phyloP scores from a whole-genome alignment of 2,888 invertebrate species.

The Lasioglossum malachurum region DNA sequence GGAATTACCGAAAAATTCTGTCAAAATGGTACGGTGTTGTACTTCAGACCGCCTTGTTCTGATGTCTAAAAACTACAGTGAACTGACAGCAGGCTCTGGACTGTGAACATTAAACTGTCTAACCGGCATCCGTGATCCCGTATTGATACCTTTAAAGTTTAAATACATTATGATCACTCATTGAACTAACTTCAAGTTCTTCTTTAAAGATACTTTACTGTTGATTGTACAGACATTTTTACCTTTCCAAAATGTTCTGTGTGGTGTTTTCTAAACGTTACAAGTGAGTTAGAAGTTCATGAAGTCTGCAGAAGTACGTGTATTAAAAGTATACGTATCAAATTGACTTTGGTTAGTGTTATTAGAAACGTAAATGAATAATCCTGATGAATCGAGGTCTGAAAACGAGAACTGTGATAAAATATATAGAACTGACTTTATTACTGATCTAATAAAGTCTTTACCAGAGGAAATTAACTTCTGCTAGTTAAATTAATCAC shows the following conservation, averaged over 20 bases:
- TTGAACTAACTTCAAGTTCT: neutral
- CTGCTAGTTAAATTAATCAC: neutral
- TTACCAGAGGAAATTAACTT: neutral
- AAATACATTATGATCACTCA: neutral
- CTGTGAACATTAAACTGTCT: neutral
- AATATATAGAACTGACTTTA: neutral
- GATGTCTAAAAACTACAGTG: neutral
- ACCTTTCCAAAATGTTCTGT: neutral
- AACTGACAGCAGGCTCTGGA: conserved; percentile 7
- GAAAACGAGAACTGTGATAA: neutral
- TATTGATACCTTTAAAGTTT: conserved; percentile 6
- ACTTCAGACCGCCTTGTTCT: neutral
- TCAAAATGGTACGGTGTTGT: neutral
- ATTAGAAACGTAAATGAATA: neutral
- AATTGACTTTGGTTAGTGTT: neutral
- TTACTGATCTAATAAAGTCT: neutral
- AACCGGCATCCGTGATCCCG: conserved; percentile 5
- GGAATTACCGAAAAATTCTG: conserved; percentile 1
- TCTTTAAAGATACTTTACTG: neutral
- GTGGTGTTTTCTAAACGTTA: neutral
- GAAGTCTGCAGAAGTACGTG: neutral
- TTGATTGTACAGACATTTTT: neutral
- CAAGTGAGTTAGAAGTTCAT: neutral
- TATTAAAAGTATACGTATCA: neutral
- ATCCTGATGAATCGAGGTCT: neutral